Evolutionary conservation across 2,113 vertebrate genomes (phyloP).

Genomic region (Hippocampus mohnikei): DNA sequence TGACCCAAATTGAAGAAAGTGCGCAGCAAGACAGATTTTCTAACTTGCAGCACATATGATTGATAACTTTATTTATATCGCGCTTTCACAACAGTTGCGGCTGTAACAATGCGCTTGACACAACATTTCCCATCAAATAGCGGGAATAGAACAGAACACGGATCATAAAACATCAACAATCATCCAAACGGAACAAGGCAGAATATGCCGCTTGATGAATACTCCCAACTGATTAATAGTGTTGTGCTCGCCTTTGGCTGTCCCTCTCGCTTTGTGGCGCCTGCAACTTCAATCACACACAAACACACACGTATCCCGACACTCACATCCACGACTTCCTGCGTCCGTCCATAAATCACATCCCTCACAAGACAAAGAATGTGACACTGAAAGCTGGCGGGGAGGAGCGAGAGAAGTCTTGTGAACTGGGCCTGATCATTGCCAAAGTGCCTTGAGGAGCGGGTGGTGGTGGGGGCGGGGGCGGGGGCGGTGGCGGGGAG

Average conservation of each 20-base stretch:
- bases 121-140: no score
- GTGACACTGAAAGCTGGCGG: slow-evolving; percentile 56
- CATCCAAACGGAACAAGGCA: no score
- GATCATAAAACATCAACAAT: no score
- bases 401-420: slow-evolving; percentile 58
- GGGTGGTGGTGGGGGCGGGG: neutral
- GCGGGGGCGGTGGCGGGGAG: no score
- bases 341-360: slow-evolving; percentile 54
- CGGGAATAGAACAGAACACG: no score
- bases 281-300: slow-evolving; percentile 48
- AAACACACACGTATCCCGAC: neutral
- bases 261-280: slow-evolving; percentile 18
- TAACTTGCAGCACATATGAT: no score
- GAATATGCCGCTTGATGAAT: no score
- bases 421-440: slow-evolving; percentile 41
- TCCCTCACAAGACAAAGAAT: slow-evolving; percentile 62
- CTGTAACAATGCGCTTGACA: no score
- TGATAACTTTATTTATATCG: no score
- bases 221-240: neutral
- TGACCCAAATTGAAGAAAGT: no score
- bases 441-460: slow-evolving; percentile 43
- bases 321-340: slow-evolving; percentile 37
- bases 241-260: slow-evolving; percentile 31
- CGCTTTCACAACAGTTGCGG: no score
- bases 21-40: no score